These are phyloP conservation scores for Leptothorax acervorum DNA, from an alignment of 2,888 invertebrate genomes.

Conservation along the genomic window DNA sequence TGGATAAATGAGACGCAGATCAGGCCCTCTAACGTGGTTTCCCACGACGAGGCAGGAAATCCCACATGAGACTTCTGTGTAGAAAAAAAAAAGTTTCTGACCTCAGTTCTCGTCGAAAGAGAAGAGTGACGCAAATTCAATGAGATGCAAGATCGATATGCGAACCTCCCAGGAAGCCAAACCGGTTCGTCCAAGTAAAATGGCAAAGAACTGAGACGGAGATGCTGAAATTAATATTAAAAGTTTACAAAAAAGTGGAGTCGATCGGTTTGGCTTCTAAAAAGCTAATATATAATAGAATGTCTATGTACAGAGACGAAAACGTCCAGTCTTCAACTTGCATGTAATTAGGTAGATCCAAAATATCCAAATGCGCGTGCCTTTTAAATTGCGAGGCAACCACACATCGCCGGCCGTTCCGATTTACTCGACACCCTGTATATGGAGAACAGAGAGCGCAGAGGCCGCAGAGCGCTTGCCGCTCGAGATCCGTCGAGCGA, in stretches of 20 bases:
- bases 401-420: not conserved
- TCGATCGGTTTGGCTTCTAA: not conserved
- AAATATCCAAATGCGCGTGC: not conserved
- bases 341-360: not conserved
- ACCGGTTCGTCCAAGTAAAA: not conserved
- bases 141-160: not conserved
- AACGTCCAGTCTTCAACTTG: not conserved
- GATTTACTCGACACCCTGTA: not conserved
- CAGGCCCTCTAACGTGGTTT: not conserved
- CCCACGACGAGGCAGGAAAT: not conserved
- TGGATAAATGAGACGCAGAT: not conserved
- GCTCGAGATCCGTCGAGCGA: not conserved
- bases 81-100: not conserved
- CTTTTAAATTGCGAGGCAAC: not conserved
- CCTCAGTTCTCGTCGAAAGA: not conserved
- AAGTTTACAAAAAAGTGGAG: not conserved
- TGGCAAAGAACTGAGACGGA: not conserved
- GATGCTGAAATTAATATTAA: not conserved
- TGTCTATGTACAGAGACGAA: no score
- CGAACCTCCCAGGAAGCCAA: not conserved
- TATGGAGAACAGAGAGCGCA: not conserved
- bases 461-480: not conserved
- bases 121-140: not conserved
- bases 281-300: no score
- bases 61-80: not conserved